Evolutionary conservation across 1,140 invertebrate genomes (phyloP), one percentile per base, ranked within the genome.

Genomic region (Lucilia sericata): DNA sequence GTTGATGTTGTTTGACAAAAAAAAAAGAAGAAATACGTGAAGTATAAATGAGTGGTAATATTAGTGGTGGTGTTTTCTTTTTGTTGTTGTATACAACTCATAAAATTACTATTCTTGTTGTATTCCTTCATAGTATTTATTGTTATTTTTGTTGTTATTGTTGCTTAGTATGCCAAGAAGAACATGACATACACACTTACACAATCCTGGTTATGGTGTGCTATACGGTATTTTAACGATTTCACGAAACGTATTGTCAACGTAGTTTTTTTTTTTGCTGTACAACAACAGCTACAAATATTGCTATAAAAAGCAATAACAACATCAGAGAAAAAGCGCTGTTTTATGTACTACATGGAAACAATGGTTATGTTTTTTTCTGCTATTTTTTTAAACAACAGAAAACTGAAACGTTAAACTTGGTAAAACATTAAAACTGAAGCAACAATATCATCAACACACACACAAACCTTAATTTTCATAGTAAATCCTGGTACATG

Each of bases 171-270:
- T 76, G 74, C 30, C 34, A 76, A 76, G 34, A 36, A 47, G 36
- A 78, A 47, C 36, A 70, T 10, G 14, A 78, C 34, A 30, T 34
- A 47, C 36, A 47, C 42, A 78, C 30, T 34, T 36, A 13, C 25
- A 30, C 10, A 75, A 75, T 17, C 36, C n/a, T 42, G 75, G 75
- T 47, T 78, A 78, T 78, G 75, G 75, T 70, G 75, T 47, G 75
- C 34, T 78, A 42, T 3, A 47, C 42, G 75, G 75, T 78, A 78
- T 78, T 78, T 78, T 47, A 78, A 78, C 75, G 75, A 78, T 47
- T 78, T 78, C 42, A 47, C 36, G 75, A 78, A 78, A 78, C 75
- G 75, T 78, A 78, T 78, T 78, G 75, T 78, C 75, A 78, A 78
- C n/a, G 65, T 70, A 21, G 17, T 70, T 70, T 70, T 70, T 70